phyloP scores from a whole-genome alignment of 2,888 invertebrate species.

The Drosophila prostipennis region DNA sequence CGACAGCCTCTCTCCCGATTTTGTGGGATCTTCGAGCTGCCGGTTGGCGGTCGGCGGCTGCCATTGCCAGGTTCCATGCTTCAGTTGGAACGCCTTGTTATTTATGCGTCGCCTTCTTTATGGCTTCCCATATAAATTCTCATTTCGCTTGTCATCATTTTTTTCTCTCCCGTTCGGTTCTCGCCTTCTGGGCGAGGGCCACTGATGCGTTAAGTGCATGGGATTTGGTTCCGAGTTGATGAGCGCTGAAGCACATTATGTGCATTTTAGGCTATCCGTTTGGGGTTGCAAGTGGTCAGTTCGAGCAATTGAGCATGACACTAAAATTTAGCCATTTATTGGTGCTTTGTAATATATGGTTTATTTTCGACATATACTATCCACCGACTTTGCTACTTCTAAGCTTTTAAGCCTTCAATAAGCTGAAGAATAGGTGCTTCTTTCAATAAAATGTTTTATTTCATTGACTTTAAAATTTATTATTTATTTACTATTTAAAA shows the following conservation, averaged over 20 bases:
- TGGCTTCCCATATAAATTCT: conserved; percentile 78
- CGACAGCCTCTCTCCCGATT: conserved; percentile 35
- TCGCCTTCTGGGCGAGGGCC: conserved; percentile 4
- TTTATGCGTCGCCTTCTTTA: conserved; percentile 66
- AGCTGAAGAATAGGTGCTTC: no score
- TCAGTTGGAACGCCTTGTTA: conserved; percentile 45
- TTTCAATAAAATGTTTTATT: no score
- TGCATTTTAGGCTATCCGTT: conserved; percentile 25
- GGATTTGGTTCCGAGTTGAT: conserved; percentile 31
- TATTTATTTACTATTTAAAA: no score
- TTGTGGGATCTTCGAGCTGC: conserved; percentile 28
- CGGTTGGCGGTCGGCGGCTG: conserved; percentile 2
- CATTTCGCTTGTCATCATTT: conserved; percentile 74
- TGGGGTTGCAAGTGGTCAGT: conserved; percentile 15
- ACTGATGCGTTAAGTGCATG: conserved; percentile 50
- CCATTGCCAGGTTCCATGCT: conserved; percentile 62
- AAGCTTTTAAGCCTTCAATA: no score
- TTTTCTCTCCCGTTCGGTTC: conserved; percentile 21
- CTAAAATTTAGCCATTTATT: conserved; percentile 1
- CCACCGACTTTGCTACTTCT: no score
- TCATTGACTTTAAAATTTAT: no score
- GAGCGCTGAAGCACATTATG: conserved; percentile 30
- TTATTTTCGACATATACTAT: background rate
- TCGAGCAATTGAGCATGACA: conserved; percentile 11
- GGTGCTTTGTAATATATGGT: background rate